A percentile compares a stretch with the other conserved stretches of the same genome.
These are phyloP conservation scores for Tapirus terrestris DNA, from an alignment of 2,113 vertebrate species.

Conservation along the genomic window DNA sequence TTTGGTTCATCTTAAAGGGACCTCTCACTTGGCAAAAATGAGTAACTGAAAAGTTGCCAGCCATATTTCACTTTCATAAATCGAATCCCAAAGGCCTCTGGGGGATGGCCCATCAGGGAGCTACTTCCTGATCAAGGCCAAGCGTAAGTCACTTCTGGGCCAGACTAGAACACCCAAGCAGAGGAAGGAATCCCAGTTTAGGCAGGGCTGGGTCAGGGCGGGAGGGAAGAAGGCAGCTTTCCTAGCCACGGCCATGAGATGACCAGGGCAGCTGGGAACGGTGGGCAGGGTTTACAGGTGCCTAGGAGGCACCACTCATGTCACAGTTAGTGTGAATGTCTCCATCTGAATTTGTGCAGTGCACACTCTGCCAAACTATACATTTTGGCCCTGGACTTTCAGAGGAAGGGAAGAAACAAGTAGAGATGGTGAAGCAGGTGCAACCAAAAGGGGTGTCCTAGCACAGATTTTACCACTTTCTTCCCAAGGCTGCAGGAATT, in stretches of 20 bases:
- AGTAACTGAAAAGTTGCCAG: not conserved
- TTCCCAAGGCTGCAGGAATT: not conserved
- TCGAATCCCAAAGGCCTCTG: not conserved
- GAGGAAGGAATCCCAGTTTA: slow-evolving; percentile 1
- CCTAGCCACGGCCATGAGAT: not conserved
- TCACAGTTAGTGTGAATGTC: not conserved
- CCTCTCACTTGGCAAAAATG: not conserved
- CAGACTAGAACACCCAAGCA: slow-evolving; percentile 56
- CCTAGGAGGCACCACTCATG: not conserved
- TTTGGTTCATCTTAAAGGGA: not conserved
- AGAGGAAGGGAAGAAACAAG: not conserved
- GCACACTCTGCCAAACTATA: not conserved
- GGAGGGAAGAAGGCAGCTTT: not conserved
- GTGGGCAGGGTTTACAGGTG: not conserved
- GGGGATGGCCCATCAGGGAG: not conserved
- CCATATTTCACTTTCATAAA: not conserved
- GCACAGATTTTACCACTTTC: not conserved
- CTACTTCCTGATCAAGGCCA: slow-evolving; percentile 32
- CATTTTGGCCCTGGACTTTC: not conserved
- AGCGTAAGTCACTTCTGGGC: slow-evolving; percentile 12
- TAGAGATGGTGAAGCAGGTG: not conserved
- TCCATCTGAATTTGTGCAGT: not conserved
- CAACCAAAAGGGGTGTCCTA: not conserved
- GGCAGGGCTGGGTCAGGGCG: not conserved
- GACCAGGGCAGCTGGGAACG: not conserved